Percentiles rank a stretch among this genome's conserved stretches.
These are phyloP conservation scores for Dryobota labecula DNA, from an alignment of 2,888 invertebrate genomes.

Conservation along the genomic window DNA sequence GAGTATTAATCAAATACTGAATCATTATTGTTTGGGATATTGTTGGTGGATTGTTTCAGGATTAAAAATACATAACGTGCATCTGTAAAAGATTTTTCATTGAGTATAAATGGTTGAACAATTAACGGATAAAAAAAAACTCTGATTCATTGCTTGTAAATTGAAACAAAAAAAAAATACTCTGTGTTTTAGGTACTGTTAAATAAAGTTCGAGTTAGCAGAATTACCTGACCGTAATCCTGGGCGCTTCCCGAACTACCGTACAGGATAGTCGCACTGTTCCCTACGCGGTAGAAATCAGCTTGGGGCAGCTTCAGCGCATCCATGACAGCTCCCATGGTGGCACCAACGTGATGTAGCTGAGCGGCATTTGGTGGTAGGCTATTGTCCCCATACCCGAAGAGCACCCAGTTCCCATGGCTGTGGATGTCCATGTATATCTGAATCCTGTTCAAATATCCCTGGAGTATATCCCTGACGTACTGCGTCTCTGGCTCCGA, in stretches of 20 bases:
- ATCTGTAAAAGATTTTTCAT: background rate
- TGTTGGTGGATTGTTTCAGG: background rate
- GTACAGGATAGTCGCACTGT: conserved; percentile 75
- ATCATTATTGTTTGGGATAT: conserved; percentile 5
- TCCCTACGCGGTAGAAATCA: conserved; percentile 75
- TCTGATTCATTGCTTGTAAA: background rate
- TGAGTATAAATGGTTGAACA: background rate
- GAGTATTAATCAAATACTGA: conserved; percentile 24
- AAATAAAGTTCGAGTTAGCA: background rate
- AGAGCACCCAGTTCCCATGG: conserved; percentile 90
- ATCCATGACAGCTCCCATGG: conserved; percentile 78
- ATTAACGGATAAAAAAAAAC: background rate
- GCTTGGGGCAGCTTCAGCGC: conserved; percentile 69
- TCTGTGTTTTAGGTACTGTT: background rate
- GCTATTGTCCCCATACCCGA: conserved; percentile 69
- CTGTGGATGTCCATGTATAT: conserved; percentile 93
- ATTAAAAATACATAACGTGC: conserved; percentile 19
- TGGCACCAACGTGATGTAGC: conserved; percentile 73
- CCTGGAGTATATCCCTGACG: conserved; percentile 89
- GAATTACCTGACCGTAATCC: conserved; percentile 71
- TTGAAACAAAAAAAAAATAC: background rate
- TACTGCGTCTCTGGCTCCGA: conserved; percentile 91
- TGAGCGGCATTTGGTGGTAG: conserved; percentile 73
- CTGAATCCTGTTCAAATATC: conserved; percentile 84
- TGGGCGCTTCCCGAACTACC: conserved; percentile 76